Conservation (phyloP, 1,140 invertebrate genomes). For the Lepidotrigona ventralis region DNA sequence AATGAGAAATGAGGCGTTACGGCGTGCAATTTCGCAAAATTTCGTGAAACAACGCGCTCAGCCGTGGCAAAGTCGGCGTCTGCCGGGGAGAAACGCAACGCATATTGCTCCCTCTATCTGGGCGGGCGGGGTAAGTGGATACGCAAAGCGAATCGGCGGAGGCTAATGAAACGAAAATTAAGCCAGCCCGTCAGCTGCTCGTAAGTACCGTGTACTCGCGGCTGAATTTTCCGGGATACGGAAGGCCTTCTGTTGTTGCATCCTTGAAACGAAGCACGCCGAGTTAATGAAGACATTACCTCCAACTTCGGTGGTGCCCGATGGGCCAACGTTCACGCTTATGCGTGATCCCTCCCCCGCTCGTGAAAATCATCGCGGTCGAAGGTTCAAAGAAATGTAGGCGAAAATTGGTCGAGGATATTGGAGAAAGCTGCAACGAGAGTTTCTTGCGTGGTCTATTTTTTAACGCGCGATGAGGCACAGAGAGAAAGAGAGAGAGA, state of each 20-base stretch:
- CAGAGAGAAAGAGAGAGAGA: too few species aligned
- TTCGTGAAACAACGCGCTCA: constrained; percentile 25
- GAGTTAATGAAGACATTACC: constrained; percentile 69
- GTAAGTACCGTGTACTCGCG: constrained; percentile 57
- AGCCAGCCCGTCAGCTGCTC: constrained; percentile 63
- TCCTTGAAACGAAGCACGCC: constrained; percentile 41
- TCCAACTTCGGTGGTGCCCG: neutral
- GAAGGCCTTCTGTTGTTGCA: constrained; percentile 21
- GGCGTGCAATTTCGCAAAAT: constrained; percentile 27
- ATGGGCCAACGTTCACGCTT: neutral
- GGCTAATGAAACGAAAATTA: constrained; percentile 69
- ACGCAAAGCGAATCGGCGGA: constrained; percentile 49
- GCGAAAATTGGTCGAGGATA: neutral
- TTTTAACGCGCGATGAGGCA: too few species aligned
- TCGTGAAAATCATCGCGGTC: too few species aligned
- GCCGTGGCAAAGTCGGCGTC: neutral
- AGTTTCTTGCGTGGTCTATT: too few species aligned
- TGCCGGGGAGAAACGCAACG: neutral
- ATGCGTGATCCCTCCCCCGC: neutral
- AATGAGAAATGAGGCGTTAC: constrained; percentile 31
- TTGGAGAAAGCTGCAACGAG: neutral
- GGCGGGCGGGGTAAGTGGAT: neutral
- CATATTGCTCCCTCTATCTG: neutral
- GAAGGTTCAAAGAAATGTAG: neutral
- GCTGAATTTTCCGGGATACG: constrained; percentile 42